Evolutionary conservation across 2,888 invertebrate genomes (phyloP), one percentile per base, ranked within the genome.

Genomic region (Chrysopilus asiliformis): DNA sequence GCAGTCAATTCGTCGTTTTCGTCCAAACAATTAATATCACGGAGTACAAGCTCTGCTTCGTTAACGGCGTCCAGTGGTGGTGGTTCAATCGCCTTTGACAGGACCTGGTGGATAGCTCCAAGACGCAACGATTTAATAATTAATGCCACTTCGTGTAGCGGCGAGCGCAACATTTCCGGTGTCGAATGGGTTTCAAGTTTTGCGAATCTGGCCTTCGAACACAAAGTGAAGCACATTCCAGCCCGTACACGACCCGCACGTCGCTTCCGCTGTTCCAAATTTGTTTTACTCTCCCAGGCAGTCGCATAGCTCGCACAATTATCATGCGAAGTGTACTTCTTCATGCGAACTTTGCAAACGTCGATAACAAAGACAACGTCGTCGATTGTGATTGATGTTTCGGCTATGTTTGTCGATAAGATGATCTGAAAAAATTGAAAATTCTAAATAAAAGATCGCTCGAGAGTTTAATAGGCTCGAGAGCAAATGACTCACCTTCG

Each of bases 291-390:
- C 0, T 94, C 94, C 89, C 89, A 90, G 2, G 85, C 93, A 0
- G 95, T 95, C 1, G 94, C 94, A 56, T 95, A 97, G 52, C 93
- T 93, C 0, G 95, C 95, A 82, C 97, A 87, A 60, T 98, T 97
- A 62, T 97, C 98, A 61, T 95, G 94, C 0, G 94, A 90, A 0
- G 95, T 95, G 56, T 95, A 97, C 55, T 95, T 70, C 57, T 97
- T 95, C 77, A 95, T 89, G 59, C 95, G 93, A 0, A 91, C 86
- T 63, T 95, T 94, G 67, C 97, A 94, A 28, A 86, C 85, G 59
- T 98, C 97, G 41, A 98, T 85, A 1, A 98, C 97, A 64, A 83
- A 97, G 2, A 97, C 94, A 3, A 98, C 91, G 56, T 98, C 98
- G 61, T 98, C 86, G 47, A 98, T 98, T 0, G 97, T 98, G 47